Evolutionary conservation across 2,797 vertebrate genomes (phyloP).

Genomic region (Xiphophorus birchmanni): DNA sequence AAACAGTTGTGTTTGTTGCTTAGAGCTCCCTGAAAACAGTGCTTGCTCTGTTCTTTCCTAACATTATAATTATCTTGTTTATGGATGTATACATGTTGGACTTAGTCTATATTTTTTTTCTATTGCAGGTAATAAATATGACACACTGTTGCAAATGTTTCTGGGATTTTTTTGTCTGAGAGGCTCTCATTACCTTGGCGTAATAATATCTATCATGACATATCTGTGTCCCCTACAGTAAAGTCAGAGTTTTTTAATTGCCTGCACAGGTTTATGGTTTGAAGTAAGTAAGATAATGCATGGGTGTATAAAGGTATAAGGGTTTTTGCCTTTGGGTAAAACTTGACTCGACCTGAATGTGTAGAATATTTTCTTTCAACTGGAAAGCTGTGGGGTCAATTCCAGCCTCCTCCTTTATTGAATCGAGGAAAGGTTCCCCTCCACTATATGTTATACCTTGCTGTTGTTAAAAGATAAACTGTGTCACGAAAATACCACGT

Average conservation of each 20-base stretch:
- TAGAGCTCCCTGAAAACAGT: slow-evolving; percentile 32
- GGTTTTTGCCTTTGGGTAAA: neutral
- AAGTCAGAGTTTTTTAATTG: neutral
- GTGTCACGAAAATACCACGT: too few relatives aligned
- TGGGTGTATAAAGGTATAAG: neutral
- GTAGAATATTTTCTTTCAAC: neutral
- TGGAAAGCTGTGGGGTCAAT: neutral
- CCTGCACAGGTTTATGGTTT: neutral
- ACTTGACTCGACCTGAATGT: neutral
- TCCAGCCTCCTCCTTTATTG: neutral
- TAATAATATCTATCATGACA: neutral
- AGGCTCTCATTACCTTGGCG: too few relatives aligned
- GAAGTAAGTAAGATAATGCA: neutral
- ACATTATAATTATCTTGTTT: slow-evolving; percentile 54
- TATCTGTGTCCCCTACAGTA: too few relatives aligned
- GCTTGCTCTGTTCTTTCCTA: slow-evolving; percentile 49
- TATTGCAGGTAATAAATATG: slow-evolving; percentile 17
- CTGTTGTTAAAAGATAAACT: too few relatives aligned
- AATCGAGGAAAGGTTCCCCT: too few relatives aligned
- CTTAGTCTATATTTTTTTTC: slow-evolving; percentile 20
- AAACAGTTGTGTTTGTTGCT: slow-evolving; percentile 27
- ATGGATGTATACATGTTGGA: slow-evolving; percentile 31
- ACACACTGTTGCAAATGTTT: slow-evolving; percentile 15
- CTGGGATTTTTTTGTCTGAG: neutral
- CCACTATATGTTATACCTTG: too few relatives aligned